Evolutionary conservation across 2,797 vertebrate species (phyloP), one percentile per base, ranked within the genome.

Genomic region (Manis pentadactyla): DNA sequence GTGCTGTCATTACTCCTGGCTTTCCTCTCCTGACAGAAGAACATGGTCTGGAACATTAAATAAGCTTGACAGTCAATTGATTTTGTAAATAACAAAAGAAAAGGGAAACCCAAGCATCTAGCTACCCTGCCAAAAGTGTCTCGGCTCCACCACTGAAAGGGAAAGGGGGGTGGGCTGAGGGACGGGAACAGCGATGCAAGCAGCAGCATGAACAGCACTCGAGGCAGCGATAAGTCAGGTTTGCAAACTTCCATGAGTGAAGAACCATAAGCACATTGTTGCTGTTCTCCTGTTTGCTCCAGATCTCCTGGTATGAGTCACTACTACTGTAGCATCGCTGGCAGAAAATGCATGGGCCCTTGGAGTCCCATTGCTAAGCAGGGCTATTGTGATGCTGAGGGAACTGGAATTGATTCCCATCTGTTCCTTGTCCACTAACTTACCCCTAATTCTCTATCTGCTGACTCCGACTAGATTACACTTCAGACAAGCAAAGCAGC

Each of bases 41-140:
- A 69, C 31, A 39, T 4, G 6, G 13, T 13, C 12, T 59, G n/a
- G 42, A 64, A 84, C n/a, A 77, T 27, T 63, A 31, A 37, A 31
- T 73, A 42, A 29, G 13, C 39, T 19, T 89, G 83, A 39, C 25
- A 31, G 23, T n/a, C 89, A 49, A 69, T 0, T 89, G 83, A 78
- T 59, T 95, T 46, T 90, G 34, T 78, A 68, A 53, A 81, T 11
- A 63, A 69, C 13, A 87, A 57, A 75, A 10, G 8, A 25, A 5
- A 95, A 87, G 66, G 39, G 25, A 95, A 66, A 86, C 29, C 17
- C 85, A 61, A 53, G 55, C 25, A 13, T 71, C 61, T 57, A 49
- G 66, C 37, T 55, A 63, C 7, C 11, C 25, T 46, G 23, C 1
- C 51, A 23, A 31, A 84, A 29, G 9, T 55, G 17, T n/a, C 84